Conservation (phyloP, 1,140 invertebrate species). For the Drosophila persimilis region DNA sequence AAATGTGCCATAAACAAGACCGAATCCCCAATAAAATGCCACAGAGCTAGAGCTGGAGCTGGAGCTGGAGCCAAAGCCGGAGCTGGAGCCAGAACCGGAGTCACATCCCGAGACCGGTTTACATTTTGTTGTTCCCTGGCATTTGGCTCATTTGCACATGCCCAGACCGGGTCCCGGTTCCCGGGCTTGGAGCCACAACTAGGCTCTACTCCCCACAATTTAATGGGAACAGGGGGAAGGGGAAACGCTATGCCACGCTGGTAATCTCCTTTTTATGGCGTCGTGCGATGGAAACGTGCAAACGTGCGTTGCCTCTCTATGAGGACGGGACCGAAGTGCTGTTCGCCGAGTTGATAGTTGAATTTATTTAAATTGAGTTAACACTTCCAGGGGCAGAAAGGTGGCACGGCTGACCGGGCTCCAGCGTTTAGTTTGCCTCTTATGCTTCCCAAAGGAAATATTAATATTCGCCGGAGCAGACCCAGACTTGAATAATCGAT, state of each 20-base stretch:
- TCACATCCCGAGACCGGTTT: slow-evolving; percentile 38
- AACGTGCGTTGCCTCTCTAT: slow-evolving; percentile 68
- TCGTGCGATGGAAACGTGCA: slow-evolving; percentile 54
- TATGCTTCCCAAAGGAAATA: slow-evolving; percentile 1
- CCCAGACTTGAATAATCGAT: too few species aligned
- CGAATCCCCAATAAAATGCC: background rate
- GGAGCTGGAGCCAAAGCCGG: background rate
- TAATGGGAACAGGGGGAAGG: slow-evolving; percentile 53
- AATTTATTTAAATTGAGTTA: slow-evolving; percentile 74
- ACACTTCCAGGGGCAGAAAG: slow-evolving; percentile 36
- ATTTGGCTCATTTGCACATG: slow-evolving; percentile 74
- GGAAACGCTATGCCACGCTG: slow-evolving; percentile 18
- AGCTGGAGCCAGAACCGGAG: slow-evolving; percentile 12
- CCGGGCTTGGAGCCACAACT: slow-evolving; percentile 4
- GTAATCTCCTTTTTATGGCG: slow-evolving; percentile 75
- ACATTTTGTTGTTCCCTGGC: slow-evolving; percentile 57
- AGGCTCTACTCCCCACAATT: slow-evolving; percentile 29
- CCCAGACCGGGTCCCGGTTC: background rate
- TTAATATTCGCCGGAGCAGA: slow-evolving; percentile 9
- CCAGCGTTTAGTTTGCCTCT: background rate
- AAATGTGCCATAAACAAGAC: slow-evolving; percentile 73
- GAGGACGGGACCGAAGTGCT: background rate
- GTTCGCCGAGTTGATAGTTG: slow-evolving; percentile 48
- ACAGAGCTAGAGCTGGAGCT: background rate
- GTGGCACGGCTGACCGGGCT: slow-evolving; percentile 7